Evolutionary conservation across 1,140 invertebrate species (phyloP), one percentile per base, ranked within the genome.

Genomic region (Drosophila asahinai): DNA sequence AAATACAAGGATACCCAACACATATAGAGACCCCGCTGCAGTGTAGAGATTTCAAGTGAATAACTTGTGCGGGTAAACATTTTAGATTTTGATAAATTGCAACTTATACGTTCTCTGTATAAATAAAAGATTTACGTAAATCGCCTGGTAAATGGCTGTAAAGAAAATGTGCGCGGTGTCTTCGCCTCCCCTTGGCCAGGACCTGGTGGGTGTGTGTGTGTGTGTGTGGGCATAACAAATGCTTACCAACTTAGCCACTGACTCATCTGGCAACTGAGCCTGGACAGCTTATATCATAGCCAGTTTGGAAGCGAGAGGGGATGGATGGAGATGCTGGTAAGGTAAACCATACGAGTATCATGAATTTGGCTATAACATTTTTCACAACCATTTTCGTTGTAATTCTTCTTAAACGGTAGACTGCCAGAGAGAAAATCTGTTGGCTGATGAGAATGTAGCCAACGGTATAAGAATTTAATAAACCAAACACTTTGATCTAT

Each of bases 51-150:
- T 90, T 90, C 86, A 90, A 90, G 86, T 86, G 86, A 90, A 90
- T 90, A 90, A 90, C 86, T 90, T 90, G 86, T 90, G 86, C 81
- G 86, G 86, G 86, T 90, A 90, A 90, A 90, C 86, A 90, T 90
- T 90, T 90, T 90, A 90, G 86, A 90, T 90, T 90, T 90, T 90
- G 86, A 90, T 90, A 90, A 90, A 90, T 90, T 90, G 86, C 86
- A 90, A 90, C 86, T 90, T 90, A 90, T 90, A 90, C 86, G 86
- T 86, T 82, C 89, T 86, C 81, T 90, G 86, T 90, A 90, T 90
- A 90, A 90, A 90, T 90, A 90, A 90, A 90, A 90, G 86, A 90
- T 90, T 90, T 90, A 90, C 86, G 86, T 90, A 90, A 90, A 90
- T 90, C 86, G 86, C 79, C 86, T 90, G 86, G 86, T 90, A 90